Conservation (phyloP, 2,888 invertebrate genomes). For the Dynastes grantii region DNA sequence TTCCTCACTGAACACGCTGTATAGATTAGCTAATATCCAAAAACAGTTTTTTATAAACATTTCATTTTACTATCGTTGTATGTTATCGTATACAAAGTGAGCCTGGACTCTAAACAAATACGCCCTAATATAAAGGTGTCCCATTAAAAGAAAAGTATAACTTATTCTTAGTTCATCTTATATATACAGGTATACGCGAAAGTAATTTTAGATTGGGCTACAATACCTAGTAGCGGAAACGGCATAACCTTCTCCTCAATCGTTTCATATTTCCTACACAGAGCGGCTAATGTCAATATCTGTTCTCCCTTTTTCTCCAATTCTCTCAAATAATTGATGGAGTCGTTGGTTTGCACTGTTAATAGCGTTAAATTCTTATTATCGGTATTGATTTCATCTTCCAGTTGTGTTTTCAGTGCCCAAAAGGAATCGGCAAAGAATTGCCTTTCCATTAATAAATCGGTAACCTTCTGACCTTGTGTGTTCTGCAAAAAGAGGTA, state of each 20-base stretch:
- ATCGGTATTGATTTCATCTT: constrained; percentile 71
- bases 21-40: no score
- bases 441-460: constrained; percentile 67
- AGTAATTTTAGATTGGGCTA: no score
- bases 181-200: no score
- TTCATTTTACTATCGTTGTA: no score
- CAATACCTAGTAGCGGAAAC: constrained; percentile 55
- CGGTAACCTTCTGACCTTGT: constrained; percentile 55
- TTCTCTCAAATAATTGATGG: constrained; percentile 74
- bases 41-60: no score
- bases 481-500: constrained; percentile 54
- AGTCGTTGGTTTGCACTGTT: constrained; percentile 76
- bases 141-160: no score
- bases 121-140: no score
- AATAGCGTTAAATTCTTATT: constrained; percentile 74
- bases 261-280: constrained; percentile 80
- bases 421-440: constrained; percentile 60
- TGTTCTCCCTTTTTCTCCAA: constrained; percentile 75
- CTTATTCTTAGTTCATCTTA: no score
- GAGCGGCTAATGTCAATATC: constrained; percentile 75
- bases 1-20: no score
- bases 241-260: constrained; percentile 73
- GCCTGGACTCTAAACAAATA: no score
- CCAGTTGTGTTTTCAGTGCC: constrained; percentile 64
- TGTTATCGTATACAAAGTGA: no score